A percentile compares a stretch with the other conserved stretches of the same genome.
phyloP scores from a whole-genome alignment of 2,113 vertebrate genomes.

The Eulemur macaco region DNA sequence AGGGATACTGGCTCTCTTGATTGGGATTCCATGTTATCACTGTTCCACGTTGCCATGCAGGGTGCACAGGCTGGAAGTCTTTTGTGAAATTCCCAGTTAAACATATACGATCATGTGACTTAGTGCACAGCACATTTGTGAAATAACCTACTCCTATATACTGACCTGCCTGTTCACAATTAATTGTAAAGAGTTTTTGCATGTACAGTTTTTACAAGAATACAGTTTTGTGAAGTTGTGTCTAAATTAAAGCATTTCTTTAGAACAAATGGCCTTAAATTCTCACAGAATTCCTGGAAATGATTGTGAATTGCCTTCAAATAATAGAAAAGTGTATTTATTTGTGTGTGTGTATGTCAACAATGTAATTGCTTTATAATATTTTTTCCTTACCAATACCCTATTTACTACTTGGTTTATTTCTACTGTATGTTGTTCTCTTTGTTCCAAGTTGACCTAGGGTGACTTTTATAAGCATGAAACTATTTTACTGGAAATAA shows the following conservation, averaged over 20 bases:
- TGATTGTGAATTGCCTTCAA: slow-evolving; percentile 95
- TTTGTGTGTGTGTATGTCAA: slow-evolving; percentile 84
- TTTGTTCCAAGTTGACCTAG: slow-evolving; percentile 89
- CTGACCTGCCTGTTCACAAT: slow-evolving; percentile 90
- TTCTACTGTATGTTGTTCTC: slow-evolving; percentile 89
- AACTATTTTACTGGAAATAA: slow-evolving; percentile 80
- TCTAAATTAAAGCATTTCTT: slow-evolving; percentile 86
- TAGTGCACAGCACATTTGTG: slow-evolving; percentile 91
- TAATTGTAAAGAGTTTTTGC: slow-evolving; percentile 91
- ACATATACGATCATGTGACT: slow-evolving; percentile 84
- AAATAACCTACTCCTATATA: slow-evolving; percentile 89
- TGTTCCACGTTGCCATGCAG: slow-evolving; percentile 73
- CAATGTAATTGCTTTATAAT: slow-evolving; percentile 90
- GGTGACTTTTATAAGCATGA: slow-evolving; percentile 93
- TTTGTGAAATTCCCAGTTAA: slow-evolving; percentile 80
- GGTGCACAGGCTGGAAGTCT: slow-evolving; percentile 82
- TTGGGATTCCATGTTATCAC: slow-evolving; percentile 80
- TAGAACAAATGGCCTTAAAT: slow-evolving; percentile 99
- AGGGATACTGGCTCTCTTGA: slow-evolving; percentile 83
- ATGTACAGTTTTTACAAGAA: slow-evolving; percentile 96
- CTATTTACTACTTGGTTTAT: slow-evolving; percentile 86
- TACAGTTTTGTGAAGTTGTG: slow-evolving; percentile 90
- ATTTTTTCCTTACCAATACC: slow-evolving; percentile 75
- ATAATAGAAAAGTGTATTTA: slow-evolving; percentile 83
- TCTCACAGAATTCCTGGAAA: slow-evolving; percentile 93